Evolutionary conservation across 2,888 invertebrate species (phyloP).

Genomic region (Heliconius ismenius): DNA sequence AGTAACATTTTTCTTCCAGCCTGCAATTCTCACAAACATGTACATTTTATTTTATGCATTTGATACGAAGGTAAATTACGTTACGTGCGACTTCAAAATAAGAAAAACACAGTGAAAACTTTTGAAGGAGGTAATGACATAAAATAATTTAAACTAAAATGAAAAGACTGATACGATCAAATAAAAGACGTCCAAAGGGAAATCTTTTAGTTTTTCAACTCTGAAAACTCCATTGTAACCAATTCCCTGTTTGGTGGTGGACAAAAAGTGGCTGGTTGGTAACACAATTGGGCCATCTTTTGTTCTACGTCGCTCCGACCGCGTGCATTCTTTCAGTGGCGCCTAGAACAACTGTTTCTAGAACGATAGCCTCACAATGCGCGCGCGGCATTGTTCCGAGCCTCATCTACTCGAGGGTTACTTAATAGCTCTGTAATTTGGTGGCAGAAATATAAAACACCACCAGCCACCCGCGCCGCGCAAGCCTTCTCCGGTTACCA

Average conservation of each 20-base stretch:
- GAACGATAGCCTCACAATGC: constrained; percentile 65
- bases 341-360: constrained; percentile 65
- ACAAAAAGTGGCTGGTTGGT: constrained; percentile 60
- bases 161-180: constrained; percentile 36
- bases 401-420: constrained; percentile 64
- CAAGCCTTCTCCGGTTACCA: constrained; percentile 34
- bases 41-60: background rate
- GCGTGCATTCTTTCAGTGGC: constrained; percentile 56
- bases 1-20: background rate
- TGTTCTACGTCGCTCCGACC: constrained; percentile 52
- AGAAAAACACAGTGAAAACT: background rate
- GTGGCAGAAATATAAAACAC: constrained; percentile 37
- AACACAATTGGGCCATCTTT: constrained; percentile 66
- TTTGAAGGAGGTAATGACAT: constrained; percentile 12
- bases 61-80: background rate
- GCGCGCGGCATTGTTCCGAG: constrained; percentile 63
- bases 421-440: constrained; percentile 62
- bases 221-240: constrained; percentile 55
- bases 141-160: constrained; percentile 29
- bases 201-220: constrained; percentile 45
- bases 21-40: background rate
- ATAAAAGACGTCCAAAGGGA: constrained; percentile 42
- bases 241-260: constrained; percentile 58
- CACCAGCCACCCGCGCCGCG: constrained; percentile 23
- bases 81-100: background rate